Percentiles rank a stretch among this genome's conserved stretches.
These are phyloP conservation scores for Furcifer pardalis DNA, from an alignment of 2,797 vertebrate species.

Conservation along the genomic window DNA sequence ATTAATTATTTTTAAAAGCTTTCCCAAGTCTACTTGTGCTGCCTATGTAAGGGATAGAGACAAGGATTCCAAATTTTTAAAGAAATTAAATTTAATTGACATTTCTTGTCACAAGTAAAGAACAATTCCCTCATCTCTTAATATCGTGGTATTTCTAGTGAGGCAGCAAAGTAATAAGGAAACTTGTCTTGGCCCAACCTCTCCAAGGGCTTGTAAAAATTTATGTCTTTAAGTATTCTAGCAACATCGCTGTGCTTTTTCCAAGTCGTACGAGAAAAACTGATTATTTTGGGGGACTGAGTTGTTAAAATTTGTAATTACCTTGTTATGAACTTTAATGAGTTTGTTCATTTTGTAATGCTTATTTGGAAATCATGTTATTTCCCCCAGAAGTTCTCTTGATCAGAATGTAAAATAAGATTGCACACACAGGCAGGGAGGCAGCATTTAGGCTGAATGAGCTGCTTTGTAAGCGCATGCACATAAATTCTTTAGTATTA, in stretches of 20 bases:
- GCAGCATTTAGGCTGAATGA: background rate
- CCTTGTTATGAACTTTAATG: background rate
- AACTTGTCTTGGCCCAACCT: background rate
- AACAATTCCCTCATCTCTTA: background rate
- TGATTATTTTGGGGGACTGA: background rate
- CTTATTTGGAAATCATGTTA: background rate
- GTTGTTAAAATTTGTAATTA: background rate
- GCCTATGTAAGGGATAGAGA: background rate
- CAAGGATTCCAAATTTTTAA: too few relatives aligned
- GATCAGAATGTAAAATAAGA: background rate
- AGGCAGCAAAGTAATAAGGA: background rate
- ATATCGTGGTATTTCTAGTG: background rate
- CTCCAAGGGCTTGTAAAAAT: background rate
- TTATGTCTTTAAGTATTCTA: background rate
- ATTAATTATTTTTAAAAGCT: background rate
- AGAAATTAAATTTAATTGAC: too few relatives aligned
- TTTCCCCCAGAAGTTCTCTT: background rate
- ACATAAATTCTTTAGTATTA: background rate
- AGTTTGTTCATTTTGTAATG: too few relatives aligned
- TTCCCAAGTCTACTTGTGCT: background rate
- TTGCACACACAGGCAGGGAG: background rate
- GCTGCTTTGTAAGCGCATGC: background rate
- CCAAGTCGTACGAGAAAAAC: background rate
- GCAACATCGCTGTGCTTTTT: background rate
- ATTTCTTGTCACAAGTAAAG: background rate